These are phyloP conservation scores for Campylomormyrus numenius DNA, from an alignment of 2,113 vertebrate genomes.

Conservation along the genomic window DNA sequence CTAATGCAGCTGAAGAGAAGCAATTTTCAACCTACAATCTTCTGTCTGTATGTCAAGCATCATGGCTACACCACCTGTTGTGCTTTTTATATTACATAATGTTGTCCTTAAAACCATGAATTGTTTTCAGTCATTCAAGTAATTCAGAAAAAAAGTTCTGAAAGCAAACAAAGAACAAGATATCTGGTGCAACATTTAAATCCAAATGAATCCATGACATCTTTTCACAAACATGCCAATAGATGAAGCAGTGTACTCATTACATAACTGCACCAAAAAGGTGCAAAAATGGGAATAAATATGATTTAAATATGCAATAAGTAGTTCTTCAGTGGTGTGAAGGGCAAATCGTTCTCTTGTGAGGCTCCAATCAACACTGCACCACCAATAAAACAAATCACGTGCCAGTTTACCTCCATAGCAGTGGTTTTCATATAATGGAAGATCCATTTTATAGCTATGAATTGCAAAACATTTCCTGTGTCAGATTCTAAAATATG, in stretches of 20 bases:
- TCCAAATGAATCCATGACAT: background rate
- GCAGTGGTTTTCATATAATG: background rate
- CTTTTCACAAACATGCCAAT: background rate
- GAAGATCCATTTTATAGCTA: background rate
- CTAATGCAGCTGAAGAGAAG: background rate
- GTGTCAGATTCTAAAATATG: background rate
- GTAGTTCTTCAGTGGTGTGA: background rate
- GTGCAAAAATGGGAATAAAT: background rate
- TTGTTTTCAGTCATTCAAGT: background rate
- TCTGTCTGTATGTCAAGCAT: background rate
- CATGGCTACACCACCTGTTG: background rate
- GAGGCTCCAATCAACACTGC: background rate
- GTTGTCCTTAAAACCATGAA: background rate
- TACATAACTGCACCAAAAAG: background rate
- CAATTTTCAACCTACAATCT: background rate
- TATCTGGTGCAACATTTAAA: background rate
- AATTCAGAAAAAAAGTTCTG: background rate
- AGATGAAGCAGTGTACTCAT: background rate
- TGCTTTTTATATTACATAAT: background rate
- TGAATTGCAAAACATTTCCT: background rate
- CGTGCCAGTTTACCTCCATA: background rate
- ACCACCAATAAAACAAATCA: background rate
- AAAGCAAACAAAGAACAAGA: background rate
- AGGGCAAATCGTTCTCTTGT: background rate
- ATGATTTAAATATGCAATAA: background rate